phyloP scores from a whole-genome alignment of 2,888 invertebrate genomes.

The Acleris sparsana region DNA sequence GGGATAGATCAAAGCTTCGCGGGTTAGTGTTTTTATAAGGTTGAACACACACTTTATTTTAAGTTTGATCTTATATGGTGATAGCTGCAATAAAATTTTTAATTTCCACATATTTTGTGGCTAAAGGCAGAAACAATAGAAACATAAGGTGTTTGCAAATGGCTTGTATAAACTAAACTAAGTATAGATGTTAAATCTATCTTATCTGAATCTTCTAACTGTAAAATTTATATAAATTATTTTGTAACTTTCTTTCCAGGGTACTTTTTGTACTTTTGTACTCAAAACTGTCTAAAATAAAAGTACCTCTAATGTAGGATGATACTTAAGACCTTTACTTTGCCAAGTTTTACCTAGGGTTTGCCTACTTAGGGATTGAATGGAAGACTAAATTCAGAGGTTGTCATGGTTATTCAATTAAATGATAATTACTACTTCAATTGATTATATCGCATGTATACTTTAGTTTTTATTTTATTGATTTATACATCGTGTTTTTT shows the following conservation, averaged over 20 bases:
- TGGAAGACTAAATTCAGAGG: too few species aligned
- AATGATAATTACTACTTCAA: too few species aligned
- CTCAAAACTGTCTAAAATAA: conserved; percentile 39
- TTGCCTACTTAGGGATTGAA: too few species aligned
- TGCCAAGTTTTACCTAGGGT: too few species aligned
- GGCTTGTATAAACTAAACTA: not conserved
- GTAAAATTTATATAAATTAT: conserved; percentile 9
- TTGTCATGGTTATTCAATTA: too few species aligned
- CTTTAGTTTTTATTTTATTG: too few species aligned
- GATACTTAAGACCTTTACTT: conserved; percentile 8
- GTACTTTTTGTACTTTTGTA: conserved; percentile 76
- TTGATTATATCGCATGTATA: too few species aligned
- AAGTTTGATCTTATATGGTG: too few species aligned
- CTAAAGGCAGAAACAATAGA: too few species aligned
- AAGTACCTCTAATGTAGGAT: conserved; percentile 25
- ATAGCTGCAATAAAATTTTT: too few species aligned
- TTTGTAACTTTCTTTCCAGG: conserved; percentile 54
- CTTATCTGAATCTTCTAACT: not conserved
- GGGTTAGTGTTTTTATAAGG: not conserved
- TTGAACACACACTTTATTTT: not conserved
- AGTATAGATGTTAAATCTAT: not conserved
- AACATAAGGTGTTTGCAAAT: not conserved
- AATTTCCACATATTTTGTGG: too few species aligned
- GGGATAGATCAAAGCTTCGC: not conserved
- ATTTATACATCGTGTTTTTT: too few species aligned